These are phyloP conservation scores for Dasyprocta punctata DNA, from an alignment of 2,113 vertebrate genomes.

Conservation along the genomic window DNA sequence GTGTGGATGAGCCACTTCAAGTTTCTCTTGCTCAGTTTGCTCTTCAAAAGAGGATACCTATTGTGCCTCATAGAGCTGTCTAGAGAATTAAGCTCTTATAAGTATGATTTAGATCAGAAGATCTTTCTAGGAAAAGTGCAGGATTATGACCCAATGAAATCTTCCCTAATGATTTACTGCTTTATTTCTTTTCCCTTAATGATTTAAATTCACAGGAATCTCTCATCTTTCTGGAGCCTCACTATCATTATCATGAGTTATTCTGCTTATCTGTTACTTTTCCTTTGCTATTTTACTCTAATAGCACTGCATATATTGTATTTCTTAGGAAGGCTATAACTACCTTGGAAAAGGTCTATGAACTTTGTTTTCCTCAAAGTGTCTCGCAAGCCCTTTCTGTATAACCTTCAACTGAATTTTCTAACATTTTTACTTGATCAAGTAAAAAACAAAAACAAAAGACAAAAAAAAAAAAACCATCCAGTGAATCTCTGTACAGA, in stretches of 20 bases:
- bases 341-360: not conserved
- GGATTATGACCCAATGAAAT: not conserved
- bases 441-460: not conserved
- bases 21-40: not conserved
- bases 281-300: not conserved
- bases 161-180: not conserved
- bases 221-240: not conserved
- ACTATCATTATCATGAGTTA: not conserved
- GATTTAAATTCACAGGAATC: not conserved
- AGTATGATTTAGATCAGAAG: not conserved
- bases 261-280: not conserved
- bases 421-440: constrained; percentile 1
- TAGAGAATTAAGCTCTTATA: not conserved
- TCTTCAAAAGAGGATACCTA: not conserved
- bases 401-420: not conserved
- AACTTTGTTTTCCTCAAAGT: not conserved
- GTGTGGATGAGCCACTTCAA: not conserved
- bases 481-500: not conserved
- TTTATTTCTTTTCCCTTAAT: not conserved
- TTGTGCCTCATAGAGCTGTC: not conserved
- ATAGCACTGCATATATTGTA: not conserved
- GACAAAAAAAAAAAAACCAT: no score
- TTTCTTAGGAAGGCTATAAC: not conserved
- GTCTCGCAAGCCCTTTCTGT: not conserved
- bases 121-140: not conserved